A percentile compares a stretch with the other conserved stretches of the same genome.
These are phyloP conservation scores for Vulpes ferrilata DNA, from an alignment of 2,113 vertebrate genomes.

Conservation along the genomic window DNA sequence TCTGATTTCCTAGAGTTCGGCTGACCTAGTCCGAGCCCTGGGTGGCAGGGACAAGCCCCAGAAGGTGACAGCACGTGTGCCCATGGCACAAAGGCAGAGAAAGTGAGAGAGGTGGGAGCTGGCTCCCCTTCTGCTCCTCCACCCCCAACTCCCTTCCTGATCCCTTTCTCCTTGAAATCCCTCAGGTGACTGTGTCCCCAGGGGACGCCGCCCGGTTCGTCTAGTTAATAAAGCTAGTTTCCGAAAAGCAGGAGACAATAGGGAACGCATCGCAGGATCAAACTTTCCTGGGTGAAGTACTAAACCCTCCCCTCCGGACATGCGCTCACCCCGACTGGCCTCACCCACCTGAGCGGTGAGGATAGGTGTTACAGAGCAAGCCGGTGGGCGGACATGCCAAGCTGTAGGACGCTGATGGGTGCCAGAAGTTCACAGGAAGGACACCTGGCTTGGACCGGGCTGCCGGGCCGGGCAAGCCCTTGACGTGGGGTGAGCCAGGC, in stretches of 20 bases:
- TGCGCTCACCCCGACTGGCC: fast-evolving
- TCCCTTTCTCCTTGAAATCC: background rate
- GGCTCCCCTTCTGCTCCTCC: fast-evolving
- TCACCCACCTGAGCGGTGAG: fast-evolving
- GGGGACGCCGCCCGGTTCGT: fast-evolving
- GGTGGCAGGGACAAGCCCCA: background rate
- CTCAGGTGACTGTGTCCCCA: background rate
- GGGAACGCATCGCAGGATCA: background rate
- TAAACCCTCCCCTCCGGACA: fast-evolving
- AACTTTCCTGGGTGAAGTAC: background rate
- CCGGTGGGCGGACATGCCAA: fast-evolving
- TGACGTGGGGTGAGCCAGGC: fast-evolving
- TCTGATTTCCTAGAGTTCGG: background rate
- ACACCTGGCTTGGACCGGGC: background rate
- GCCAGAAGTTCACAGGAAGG: background rate
- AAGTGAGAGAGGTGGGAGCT: fast-evolving
- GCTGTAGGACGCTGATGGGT: fast-evolving
- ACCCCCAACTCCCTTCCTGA: background rate
- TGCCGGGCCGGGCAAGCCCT: background rate
- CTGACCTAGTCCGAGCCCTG: background rate
- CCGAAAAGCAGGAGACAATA: background rate
- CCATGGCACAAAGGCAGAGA: fast-evolving
- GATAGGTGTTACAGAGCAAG: fast-evolving
- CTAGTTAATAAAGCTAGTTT: background rate
- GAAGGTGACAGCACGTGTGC: background rate